Base-by-base conservation (phyloP, 2,113 vertebrate genomes). In the Corvus moneduloides region DNA sequence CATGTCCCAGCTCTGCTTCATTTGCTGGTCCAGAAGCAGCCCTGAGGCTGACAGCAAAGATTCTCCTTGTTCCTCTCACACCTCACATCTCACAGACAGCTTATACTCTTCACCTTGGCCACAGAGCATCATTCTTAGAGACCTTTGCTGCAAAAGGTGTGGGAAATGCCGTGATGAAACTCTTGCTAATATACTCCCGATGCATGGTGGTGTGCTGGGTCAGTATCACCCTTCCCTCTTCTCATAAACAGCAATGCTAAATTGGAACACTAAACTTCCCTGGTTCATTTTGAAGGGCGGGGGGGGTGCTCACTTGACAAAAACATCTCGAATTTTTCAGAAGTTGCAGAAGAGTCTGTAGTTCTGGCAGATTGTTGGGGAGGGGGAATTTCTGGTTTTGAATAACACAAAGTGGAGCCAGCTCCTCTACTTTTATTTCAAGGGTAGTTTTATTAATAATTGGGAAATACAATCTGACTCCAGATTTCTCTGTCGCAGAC, bases 371-470 rank as follows among this genome's bases (percentile, higher is more conserved):
- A 85, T 48, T 78, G 72, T 16, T 3, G 82, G 37, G 52, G 63
- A 81, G 62, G 67, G 85, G 91, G 76, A 93, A 69, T 82, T 76
- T 35, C 30, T 96, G 95, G 93, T 77, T 96, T 97, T 95, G 78
- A 74, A 51, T 90, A 90, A 86, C 74, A 84, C 12, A 35, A 93
- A 86, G 51, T 27, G 90, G 84, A 7, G 14, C 86, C 95, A 96
- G 73, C 63, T 79, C 35, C 72, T 84, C 75, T 74, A 35, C 35
- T 87, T 96, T 91, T 93, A 84, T 96, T 95, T 87, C 90, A 90
- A 62, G 66, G 18, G 32, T 90, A 89, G 71, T 88, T 94, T 95
- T 92, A 88, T 96, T 92, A 96, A 91, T 61, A 76, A 75, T 58
- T 90, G 86, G 64, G 73, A 95, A 95, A 80, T 44, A 76, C 1